Percentiles rank a stretch among this genome's conserved stretches.
Conservation (phyloP, 2,113 vertebrate species). For the Ia io region DNA sequence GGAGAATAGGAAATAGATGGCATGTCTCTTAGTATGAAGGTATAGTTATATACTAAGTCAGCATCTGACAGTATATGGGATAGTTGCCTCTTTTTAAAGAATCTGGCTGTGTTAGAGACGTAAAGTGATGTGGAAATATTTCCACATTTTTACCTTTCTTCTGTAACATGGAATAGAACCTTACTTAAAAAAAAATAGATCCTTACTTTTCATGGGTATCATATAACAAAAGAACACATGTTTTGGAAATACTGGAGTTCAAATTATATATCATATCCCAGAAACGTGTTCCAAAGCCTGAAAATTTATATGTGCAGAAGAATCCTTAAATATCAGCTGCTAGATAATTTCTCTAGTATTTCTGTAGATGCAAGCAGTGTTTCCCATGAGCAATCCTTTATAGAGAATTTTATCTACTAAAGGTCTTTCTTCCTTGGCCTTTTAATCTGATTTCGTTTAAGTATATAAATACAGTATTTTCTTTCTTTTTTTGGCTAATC, state of each 20-base stretch:
- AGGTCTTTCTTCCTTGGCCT: neutral
- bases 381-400: neutral
- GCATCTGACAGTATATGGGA: neutral
- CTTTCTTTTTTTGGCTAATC: neutral
- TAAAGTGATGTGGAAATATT: constrained; percentile 16
- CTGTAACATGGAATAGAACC: neutral
- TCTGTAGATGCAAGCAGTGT: neutral
- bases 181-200: neutral
- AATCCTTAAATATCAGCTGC: neutral
- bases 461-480: neutral
- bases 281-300: constrained; percentile 29
- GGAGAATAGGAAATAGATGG: constrained; percentile 6
- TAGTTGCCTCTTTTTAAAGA: constrained; percentile 4
- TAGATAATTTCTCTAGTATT: constrained; percentile 19
- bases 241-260: constrained; percentile 10
- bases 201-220: neutral
- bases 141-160: neutral
- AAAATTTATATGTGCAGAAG: constrained; percentile 20
- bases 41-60: constrained; percentile 24
- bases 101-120: neutral
- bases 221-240: constrained; percentile 1
- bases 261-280: constrained; percentile 22
- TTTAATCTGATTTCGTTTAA: constrained; percentile 5
- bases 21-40: neutral
- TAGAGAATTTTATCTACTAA: constrained; percentile 8